These are phyloP conservation scores for Pseudomugil tenellus DNA, from an alignment of 2,797 vertebrate genomes.

Conservation along the genomic window DNA sequence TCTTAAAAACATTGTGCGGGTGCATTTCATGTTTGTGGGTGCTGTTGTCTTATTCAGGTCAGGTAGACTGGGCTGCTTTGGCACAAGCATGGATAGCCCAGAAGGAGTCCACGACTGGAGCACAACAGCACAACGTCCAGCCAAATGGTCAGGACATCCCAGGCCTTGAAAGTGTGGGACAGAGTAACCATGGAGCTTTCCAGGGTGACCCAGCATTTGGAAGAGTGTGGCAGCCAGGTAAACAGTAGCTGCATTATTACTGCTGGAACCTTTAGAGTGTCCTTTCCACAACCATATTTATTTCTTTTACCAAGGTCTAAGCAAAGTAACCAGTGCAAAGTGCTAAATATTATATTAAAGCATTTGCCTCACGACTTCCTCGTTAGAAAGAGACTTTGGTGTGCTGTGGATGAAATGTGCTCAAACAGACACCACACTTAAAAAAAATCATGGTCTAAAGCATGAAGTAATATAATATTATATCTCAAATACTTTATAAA, in stretches of 20 bases:
- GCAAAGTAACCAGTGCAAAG: background rate
- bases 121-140: conserved; percentile 87
- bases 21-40: background rate
- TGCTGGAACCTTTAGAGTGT: too few relatives aligned
- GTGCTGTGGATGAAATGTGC: too few relatives aligned
- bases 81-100: conserved; percentile 99
- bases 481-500: too few relatives aligned
- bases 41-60: conserved; percentile 80
- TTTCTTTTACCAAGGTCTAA: background rate
- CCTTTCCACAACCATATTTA: background rate
- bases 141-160: conserved; percentile 93
- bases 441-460: too few relatives aligned
- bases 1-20: too few relatives aligned
- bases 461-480: too few relatives aligned
- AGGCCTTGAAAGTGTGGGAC: conserved; percentile 84
- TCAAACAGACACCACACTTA: too few relatives aligned
- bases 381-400: too few relatives aligned
- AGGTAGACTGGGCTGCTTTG: conserved; percentile 98
- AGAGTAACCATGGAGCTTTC: conserved; percentile 92
- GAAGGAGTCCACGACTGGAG: conserved; percentile 89
- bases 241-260: background rate
- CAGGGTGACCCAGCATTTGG: conserved; percentile 92
- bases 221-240: conserved; percentile 98
- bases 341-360: background rate
- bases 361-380: too few relatives aligned